Conservation (phyloP, 2,113 vertebrate genomes). For the Eulacestoma nigropectus region DNA sequence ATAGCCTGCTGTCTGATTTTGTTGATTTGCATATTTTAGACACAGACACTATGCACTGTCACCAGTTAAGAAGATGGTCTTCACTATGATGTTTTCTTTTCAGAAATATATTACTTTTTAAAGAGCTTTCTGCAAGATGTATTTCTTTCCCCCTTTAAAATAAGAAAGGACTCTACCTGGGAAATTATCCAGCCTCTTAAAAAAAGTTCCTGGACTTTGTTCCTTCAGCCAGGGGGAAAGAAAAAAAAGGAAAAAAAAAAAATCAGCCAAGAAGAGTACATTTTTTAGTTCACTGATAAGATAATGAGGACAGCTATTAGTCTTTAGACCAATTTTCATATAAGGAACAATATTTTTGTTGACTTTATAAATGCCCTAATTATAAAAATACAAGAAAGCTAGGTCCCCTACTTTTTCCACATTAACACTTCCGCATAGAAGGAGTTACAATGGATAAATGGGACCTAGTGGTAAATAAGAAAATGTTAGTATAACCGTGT, state of each 20-base stretch:
- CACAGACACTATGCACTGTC: not conserved
- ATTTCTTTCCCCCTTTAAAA: not conserved
- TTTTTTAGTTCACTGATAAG: not conserved
- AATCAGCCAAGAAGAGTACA: fast-evolving
- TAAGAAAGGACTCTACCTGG: not conserved
- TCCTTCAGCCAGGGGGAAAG: fast-evolving
- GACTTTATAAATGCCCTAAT: not conserved
- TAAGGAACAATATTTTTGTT: not conserved
- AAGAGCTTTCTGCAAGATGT: not conserved
- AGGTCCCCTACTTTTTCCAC: not conserved
- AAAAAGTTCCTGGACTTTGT: not conserved
- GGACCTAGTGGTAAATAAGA: not conserved
- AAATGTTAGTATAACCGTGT: not conserved
- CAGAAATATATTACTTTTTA: not conserved
- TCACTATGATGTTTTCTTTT: not conserved
- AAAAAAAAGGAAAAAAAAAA: fast-evolving
- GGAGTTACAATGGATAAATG: not conserved
- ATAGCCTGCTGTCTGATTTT: not conserved
- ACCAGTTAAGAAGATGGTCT: not conserved
- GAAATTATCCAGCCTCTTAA: not conserved
- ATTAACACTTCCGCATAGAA: not conserved
- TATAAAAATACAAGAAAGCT: not conserved
- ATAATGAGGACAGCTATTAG: not conserved
- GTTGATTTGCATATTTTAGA: not conserved
- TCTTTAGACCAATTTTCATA: not conserved